Evolutionary conservation across 2,797 vertebrate genomes (phyloP), one percentile per base, ranked within the genome.

Genomic region (Gorsachius magnificus): DNA sequence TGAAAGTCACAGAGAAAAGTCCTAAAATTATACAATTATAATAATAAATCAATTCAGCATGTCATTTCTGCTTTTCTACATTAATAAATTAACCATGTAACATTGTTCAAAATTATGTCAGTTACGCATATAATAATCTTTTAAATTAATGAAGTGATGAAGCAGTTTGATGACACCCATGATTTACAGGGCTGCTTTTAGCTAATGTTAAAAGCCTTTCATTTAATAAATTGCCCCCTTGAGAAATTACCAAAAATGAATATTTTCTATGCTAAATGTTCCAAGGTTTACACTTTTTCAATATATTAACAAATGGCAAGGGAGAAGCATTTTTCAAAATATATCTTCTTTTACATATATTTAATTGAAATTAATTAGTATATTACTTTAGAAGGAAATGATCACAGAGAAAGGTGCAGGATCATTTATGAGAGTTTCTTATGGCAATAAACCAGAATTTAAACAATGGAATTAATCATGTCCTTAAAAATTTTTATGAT

Each of bases 81-180:
- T 98, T 98, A 98, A 98, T 98, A 98, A 98, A 98, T 98, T 98
- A 98, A 98, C 98, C 98, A 97, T 98, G 98, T 99, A 98, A 98
- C 98, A 98, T 98, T 98, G 98, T 99, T 99, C 98, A 98, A 98
- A 99, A 98, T 98, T 98, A 99, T 98, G 98, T 98, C 98, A 98
- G 98, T 98, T 98, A 98, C 98, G 97, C 98, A 98, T 98, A 98
- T 99, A 98, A 98, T 98, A 98, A 98, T 99, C 98, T 99, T 98
- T 99, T 98, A 98, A 99, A 99, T 99, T 98, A 99, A 99, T 99
- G 98, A 99, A 99, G 98, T 99, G 98, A 98, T 98, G 98, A 98
- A 98, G 98, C 98, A 97, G 97, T 98, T 98, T 98, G 98, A 98
- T 98, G 98, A 98, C 98, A 98, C 97, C 95, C 97, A 76, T 98